A percentile compares a stretch with the other conserved stretches of the same genome.
These are phyloP conservation scores for Meloidogyne chitwoodi DNA, from an alignment of 1,140 invertebrate species.

Conservation along the genomic window DNA sequence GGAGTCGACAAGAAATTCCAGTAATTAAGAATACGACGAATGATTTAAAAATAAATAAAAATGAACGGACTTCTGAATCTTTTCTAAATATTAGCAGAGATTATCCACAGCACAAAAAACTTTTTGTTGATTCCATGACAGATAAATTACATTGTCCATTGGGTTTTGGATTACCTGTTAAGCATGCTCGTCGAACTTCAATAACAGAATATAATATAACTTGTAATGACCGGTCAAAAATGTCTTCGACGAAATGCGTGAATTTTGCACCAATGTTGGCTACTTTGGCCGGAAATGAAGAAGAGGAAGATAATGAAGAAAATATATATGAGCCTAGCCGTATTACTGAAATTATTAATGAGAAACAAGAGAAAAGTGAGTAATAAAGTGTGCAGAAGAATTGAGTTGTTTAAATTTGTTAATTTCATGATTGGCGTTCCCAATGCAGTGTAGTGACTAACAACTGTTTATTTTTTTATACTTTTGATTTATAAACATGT, in stretches of 20 bases:
- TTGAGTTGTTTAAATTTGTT: background rate
- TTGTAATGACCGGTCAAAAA: background rate
- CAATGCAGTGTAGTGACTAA: background rate
- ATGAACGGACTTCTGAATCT: background rate
- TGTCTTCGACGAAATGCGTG: background rate
- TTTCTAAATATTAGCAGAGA: background rate
- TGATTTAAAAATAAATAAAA: background rate
- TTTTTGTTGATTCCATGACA: background rate
- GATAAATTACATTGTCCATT: background rate
- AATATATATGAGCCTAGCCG: too few relatives aligned
- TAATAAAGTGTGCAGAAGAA: background rate
- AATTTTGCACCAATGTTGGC: conserved; percentile 7
- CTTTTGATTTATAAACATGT: background rate
- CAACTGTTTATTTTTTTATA: background rate
- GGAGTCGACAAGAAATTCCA: background rate
- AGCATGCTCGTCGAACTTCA: background rate
- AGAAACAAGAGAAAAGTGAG: background rate
- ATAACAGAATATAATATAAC: background rate
- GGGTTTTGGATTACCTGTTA: conserved; percentile 1
- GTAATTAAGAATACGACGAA: background rate
- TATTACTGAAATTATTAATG: background rate
- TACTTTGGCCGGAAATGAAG: background rate
- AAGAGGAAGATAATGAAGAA: background rate
- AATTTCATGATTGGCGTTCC: background rate
- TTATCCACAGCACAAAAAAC: background rate